A percentile compares a stretch with the other conserved stretches of the same genome.
phyloP scores from a whole-genome alignment of 2,797 vertebrate species.

The Centroberyx gerrardi region DNA sequence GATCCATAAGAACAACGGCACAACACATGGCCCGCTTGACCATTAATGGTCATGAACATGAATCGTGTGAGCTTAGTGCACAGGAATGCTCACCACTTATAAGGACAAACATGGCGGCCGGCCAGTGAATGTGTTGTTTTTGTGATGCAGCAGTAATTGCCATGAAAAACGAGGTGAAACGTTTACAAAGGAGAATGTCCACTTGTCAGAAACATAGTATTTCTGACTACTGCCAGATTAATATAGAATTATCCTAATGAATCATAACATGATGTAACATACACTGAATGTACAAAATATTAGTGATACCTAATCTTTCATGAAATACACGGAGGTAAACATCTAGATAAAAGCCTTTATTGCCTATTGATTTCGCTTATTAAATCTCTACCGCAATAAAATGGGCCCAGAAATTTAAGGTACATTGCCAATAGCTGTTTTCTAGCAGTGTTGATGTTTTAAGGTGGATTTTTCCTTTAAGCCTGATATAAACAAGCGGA shows the following conservation, averaged over 20 bases:
- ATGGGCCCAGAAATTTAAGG: too few relatives aligned
- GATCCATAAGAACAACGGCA: constrained; percentile 38
- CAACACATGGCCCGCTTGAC: constrained; percentile 22
- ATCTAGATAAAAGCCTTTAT: too few relatives aligned
- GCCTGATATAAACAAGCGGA: neutral
- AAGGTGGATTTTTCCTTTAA: neutral
- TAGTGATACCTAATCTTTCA: neutral
- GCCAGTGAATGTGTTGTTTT: neutral
- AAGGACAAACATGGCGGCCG: constrained; percentile 29
- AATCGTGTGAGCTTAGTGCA: constrained; percentile 10
- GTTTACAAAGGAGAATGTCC: neutral
- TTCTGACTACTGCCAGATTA: neutral
- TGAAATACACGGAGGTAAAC: neutral
- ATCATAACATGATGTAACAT: neutral
- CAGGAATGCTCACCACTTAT: constrained; percentile 44
- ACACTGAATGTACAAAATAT: neutral
- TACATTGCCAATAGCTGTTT: too few relatives aligned
- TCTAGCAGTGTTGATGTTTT: too few relatives aligned
- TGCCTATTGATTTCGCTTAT: neutral
- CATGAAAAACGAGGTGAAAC: neutral
- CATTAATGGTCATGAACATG: constrained; percentile 70
- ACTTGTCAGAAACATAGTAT: neutral
- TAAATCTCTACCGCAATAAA: neutral
- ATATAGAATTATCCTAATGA: neutral
- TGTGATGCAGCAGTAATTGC: neutral